A percentile compares a stretch with the other conserved stretches of the same genome.
These are phyloP conservation scores for Aleiodes leptofemur DNA, from an alignment of 2,888 invertebrate species.

Conservation along the genomic window DNA sequence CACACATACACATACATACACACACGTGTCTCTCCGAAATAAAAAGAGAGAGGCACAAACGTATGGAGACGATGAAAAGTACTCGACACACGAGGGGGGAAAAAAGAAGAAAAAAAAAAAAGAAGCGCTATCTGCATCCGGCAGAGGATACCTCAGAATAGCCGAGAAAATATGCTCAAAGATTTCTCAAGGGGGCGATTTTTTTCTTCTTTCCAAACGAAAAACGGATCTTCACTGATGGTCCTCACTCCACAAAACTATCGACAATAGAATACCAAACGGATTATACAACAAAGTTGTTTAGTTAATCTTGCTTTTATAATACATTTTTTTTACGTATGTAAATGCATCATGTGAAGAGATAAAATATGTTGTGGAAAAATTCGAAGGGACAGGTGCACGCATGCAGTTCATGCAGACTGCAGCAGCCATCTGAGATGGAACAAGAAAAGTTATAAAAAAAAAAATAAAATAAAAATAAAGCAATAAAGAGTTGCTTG, in stretches of 20 bases:
- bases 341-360: conserved; percentile 3
- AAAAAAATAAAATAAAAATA: too few relatives aligned
- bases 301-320: conserved; percentile 15
- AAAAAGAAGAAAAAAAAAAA: neutral
- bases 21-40: conserved; percentile 47
- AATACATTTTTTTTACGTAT: conserved; percentile 13
- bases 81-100: conserved; percentile 31
- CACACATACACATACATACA: conserved; percentile 50
- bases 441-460: conserved; percentile 44
- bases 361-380: conserved; percentile 29
- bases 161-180: conserved; percentile 73
- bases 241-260: neutral
- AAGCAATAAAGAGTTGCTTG: neutral
- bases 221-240: neutral
- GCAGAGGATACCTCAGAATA: conserved; percentile 69
- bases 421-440: conserved; percentile 25
- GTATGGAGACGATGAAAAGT: conserved; percentile 20
- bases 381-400: conserved; percentile 56
- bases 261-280: conserved; percentile 8
- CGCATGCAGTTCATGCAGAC: neutral
- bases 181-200: conserved; percentile 70
- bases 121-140: conserved; percentile 73
- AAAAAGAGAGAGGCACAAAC: conserved; percentile 9
- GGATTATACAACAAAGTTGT: conserved; percentile 28
- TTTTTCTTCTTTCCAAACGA: neutral